These are phyloP conservation scores for Butastur rufipennis DNA, from an alignment of 2,113 vertebrate genomes.

Conservation along the genomic window DNA sequence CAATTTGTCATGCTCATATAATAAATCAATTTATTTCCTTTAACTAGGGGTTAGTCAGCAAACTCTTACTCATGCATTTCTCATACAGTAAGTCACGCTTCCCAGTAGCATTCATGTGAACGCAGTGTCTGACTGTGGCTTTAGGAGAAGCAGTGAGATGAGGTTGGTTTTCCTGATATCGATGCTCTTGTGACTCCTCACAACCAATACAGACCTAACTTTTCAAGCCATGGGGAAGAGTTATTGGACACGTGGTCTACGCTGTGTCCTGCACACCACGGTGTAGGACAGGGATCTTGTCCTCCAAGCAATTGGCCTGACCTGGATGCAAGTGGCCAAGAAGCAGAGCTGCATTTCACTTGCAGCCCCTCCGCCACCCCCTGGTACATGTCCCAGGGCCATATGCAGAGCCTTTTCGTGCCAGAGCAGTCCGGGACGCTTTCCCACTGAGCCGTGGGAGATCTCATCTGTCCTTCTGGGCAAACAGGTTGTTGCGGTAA, in stretches of 20 bases:
- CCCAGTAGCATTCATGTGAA: not conserved
- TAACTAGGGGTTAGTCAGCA: conserved; percentile 31
- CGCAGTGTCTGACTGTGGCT: not conserved
- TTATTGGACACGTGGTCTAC: fast-evolving
- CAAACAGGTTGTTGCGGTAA: not conserved
- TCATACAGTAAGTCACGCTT: not conserved
- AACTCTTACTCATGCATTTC: conserved; percentile 6
- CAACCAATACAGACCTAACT: not conserved
- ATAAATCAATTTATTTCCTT: conserved; percentile 42
- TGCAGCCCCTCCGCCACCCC: not conserved
- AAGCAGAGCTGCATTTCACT: not conserved
- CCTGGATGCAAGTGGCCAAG: not conserved
- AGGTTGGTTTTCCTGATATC: not conserved
- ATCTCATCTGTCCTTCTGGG: not conserved
- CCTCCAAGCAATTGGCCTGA: not conserved
- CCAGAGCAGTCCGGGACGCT: fast-evolving
- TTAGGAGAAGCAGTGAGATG: not conserved
- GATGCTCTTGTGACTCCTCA: not conserved
- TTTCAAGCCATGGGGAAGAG: not conserved
- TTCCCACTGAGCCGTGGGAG: not conserved
- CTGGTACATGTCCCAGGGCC: fast-evolving
- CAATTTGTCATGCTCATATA: not conserved
- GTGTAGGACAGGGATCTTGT: not conserved
- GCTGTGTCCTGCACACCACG: fast-evolving
- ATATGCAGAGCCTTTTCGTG: not conserved